These are phyloP conservation scores for Australoheros scitulus DNA, from an alignment of 2,113 vertebrate species.

Conservation along the genomic window DNA sequence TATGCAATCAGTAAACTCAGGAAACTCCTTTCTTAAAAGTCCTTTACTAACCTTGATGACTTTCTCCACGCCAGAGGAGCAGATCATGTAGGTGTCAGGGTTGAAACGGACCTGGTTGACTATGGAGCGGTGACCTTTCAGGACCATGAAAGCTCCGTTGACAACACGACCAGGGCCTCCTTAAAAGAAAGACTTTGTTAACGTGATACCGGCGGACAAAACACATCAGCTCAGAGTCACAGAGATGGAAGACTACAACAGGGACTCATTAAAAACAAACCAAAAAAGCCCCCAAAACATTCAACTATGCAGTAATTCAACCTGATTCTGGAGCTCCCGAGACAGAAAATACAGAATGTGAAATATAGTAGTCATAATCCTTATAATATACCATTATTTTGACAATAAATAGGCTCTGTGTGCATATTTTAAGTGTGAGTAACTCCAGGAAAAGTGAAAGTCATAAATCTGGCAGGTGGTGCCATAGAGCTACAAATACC, in stretches of 20 bases:
- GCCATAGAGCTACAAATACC: constrained; percentile 27
- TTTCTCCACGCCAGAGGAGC: constrained; percentile 98
- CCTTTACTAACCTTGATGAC: constrained; percentile 93
- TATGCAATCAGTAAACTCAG: too few species aligned
- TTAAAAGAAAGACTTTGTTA: constrained; percentile 51
- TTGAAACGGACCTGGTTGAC: constrained; percentile 99
- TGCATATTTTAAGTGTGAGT: constrained; percentile 56
- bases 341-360: neutral
- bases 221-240: neutral
- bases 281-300: neutral
- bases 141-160: constrained; percentile 96
- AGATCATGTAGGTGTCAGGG: constrained; percentile 98
- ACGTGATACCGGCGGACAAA: neutral
- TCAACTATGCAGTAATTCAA: neutral
- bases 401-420: constrained; percentile 30
- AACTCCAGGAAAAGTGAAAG: constrained; percentile 45
- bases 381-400: constrained; percentile 21
- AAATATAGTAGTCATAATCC: neutral
- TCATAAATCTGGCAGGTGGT: constrained; percentile 55
- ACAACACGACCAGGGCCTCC: constrained; percentile 94
- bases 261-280: neutral
- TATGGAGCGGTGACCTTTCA: constrained; percentile 98
- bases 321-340: neutral
- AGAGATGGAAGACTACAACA: neutral
- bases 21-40: neutral